phyloP scores from a whole-genome alignment of 2,797 vertebrate species.

The Setipinna tenuifilis region DNA sequence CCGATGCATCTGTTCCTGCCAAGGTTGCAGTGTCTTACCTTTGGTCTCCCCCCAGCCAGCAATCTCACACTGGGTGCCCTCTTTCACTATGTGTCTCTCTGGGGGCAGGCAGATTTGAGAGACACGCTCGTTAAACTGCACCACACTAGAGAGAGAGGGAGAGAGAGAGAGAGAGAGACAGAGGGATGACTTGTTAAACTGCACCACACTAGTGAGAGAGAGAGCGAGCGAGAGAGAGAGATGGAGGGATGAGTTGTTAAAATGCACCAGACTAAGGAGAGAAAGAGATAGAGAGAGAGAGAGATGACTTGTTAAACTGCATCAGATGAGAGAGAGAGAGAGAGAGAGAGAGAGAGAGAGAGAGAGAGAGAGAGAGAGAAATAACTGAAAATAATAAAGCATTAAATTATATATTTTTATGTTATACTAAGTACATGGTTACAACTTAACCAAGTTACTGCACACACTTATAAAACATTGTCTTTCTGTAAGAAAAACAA shows the following conservation, averaged over 20 bases:
- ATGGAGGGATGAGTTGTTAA: slow-evolving; percentile 77
- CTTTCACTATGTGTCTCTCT: slow-evolving; percentile 86
- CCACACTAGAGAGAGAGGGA: slow-evolving; percentile 71
- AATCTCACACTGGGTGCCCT: slow-evolving; percentile 85
- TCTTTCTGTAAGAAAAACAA: too few species aligned
- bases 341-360: slow-evolving; percentile 26
- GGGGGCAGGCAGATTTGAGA: slow-evolving; percentile 95
- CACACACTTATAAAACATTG: too few species aligned
- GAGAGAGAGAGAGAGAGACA: slow-evolving; percentile 34
- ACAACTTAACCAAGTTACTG: too few species aligned
- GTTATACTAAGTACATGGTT: too few species aligned
- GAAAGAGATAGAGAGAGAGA: slow-evolving; percentile 14
- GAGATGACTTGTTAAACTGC: slow-evolving; percentile 4
- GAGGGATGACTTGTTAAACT: slow-evolving; percentile 76
- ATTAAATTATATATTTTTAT: too few species aligned
- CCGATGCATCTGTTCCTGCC: too few species aligned
- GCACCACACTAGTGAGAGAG: slow-evolving; percentile 73
- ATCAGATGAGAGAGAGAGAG: background rate
- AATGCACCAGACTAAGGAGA: slow-evolving; percentile 75
- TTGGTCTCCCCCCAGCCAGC: slow-evolving; percentile 93
- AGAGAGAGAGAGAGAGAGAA: slow-evolving; percentile 35
- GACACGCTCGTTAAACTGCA: slow-evolving; percentile 82
- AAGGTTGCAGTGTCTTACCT: slow-evolving; percentile 72
- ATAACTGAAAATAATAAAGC: too few species aligned
- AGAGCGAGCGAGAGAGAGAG: slow-evolving; percentile 26